Base-by-base conservation (phyloP, 1,140 invertebrate species). In the Wiebesia pumilae region DNA sequence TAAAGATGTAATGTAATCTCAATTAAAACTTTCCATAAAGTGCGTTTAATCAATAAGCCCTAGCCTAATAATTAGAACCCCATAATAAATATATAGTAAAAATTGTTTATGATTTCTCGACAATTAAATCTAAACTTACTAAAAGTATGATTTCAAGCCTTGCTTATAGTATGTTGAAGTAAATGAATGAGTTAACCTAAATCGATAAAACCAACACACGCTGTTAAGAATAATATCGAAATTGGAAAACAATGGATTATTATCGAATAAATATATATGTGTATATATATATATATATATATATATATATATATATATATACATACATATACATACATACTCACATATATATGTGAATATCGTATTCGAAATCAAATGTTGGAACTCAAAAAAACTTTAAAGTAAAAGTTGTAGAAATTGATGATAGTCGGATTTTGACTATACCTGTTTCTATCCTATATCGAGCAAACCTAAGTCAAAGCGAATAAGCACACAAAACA, bases 211-310 rank as follows among this genome's bases (percentile, higher is more conserved):
- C 47, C 27, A 58, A 54, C 62, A 85, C 24, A n/a, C 24, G 19
- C 38, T 84, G 73, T 65, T 65, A 78, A 73, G 16, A 73, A 51
- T 83, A 35, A 69, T 87, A 85, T 87, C 77, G 71, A 87, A 88
- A 87, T 83, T 91, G 90, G 90, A 91, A 90, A 90, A 90, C 90
- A 87, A 67, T 85, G 89, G 90, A 91, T 91, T 91, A 85, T 71
- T 81, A 85, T 90, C 89, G 89, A 90, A 90, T 83, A 86, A 24
- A 67, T 67, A 67, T 2, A n/a, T n/a, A n/a, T n/a, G n/a, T n/a
- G n/a, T n/a, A n/a, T n/a, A n/a, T n/a, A n/a, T n/a, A n/a, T n/a
- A n/a, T n/a, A n/a, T n/a, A n/a, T n/a, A n/a, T n/a, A n/a, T n/a
- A n/a, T n/a, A n/a, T n/a, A n/a, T n/a, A n/a, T n/a, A n/a, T n/a